These are phyloP conservation scores for Theonella swinhoei DNA, from an alignment of 37 sponge, comb jelly and placozoan species.

Conservation along the genomic window DNA sequence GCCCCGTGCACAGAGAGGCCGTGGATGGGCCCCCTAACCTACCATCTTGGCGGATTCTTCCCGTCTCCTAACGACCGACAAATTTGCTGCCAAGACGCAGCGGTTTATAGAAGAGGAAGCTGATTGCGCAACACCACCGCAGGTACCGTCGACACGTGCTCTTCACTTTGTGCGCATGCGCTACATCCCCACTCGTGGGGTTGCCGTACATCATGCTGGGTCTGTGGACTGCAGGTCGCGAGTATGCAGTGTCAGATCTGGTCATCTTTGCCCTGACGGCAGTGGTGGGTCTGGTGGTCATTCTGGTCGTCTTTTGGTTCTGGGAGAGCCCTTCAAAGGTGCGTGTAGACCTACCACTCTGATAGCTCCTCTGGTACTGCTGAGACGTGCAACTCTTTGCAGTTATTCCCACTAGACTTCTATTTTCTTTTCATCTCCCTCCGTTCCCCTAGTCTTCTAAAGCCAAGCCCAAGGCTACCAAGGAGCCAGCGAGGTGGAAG, in stretches of 20 bases:
- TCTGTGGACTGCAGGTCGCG: neutral
- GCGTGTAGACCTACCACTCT: neutral
- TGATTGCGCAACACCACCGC: slow-evolving; percentile 4
- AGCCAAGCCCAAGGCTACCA: neutral
- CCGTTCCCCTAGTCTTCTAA: neutral
- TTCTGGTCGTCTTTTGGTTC: slow-evolving; percentile 43
- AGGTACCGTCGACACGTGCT: neutral
- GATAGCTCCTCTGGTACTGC: neutral
- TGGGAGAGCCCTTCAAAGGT: neutral
- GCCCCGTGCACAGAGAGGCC: neutral
- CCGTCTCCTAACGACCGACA: neutral
- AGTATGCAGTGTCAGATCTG: slow-evolving; percentile 25
- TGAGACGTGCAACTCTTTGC: neutral
- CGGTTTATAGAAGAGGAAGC: neutral
- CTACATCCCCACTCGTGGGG: neutral
- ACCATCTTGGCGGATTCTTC: slow-evolving; percentile 27
- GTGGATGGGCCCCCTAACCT: neutral
- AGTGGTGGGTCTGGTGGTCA: slow-evolving; percentile 57
- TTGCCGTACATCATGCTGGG: neutral
- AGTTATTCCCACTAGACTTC: neutral
- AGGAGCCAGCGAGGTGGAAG: neutral
- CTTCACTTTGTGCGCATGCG: slow-evolving; percentile 3
- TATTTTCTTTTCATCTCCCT: neutral
- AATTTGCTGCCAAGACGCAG: neutral
- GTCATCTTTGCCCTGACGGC: slow-evolving; percentile 78